Percentiles rank a stretch among this genome's conserved stretches.
Conservation (phyloP, 2,888 invertebrate species). For the Lypha dubia region DNA sequence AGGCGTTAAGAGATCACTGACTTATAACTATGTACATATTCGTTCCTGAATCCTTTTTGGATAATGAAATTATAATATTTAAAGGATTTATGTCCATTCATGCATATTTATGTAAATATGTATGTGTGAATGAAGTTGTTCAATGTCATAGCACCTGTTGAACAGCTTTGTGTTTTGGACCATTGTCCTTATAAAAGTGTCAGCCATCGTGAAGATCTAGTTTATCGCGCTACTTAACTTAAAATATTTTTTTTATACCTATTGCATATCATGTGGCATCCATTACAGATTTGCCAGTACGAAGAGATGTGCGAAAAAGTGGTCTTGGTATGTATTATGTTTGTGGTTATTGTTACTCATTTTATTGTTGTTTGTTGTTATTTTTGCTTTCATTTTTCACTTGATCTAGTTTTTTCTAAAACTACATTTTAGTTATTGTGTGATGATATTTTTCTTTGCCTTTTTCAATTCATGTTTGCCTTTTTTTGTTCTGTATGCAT, state of each 20-base stretch:
- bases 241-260: not conserved
- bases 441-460: slow-evolving; percentile 27
- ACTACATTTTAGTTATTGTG: slow-evolving; percentile 24
- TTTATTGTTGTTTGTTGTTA: slow-evolving; percentile 44
- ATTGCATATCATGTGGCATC: slow-evolving; percentile 32
- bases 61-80: too few species aligned
- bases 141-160: not conserved
- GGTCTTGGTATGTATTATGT: slow-evolving; percentile 53
- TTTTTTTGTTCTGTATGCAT: slow-evolving; percentile 48
- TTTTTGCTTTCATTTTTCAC: slow-evolving; percentile 65
- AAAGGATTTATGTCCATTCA: too few species aligned
- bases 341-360: slow-evolving; percentile 64
- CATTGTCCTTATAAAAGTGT: not conserved
- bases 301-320: slow-evolving; percentile 37
- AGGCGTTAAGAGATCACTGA: too few species aligned
- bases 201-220: not conserved
- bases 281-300: not conserved
- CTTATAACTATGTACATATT: too few species aligned
- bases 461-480: slow-evolving; percentile 40
- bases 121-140: not conserved
- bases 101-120: too few species aligned
- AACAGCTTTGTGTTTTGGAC: not conserved
- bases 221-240: too few species aligned
- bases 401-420: slow-evolving; percentile 61
- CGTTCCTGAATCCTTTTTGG: too few species aligned